phyloP scores from a whole-genome alignment of 2,888 invertebrate species.

The Microctonus aethiopoides region DNA sequence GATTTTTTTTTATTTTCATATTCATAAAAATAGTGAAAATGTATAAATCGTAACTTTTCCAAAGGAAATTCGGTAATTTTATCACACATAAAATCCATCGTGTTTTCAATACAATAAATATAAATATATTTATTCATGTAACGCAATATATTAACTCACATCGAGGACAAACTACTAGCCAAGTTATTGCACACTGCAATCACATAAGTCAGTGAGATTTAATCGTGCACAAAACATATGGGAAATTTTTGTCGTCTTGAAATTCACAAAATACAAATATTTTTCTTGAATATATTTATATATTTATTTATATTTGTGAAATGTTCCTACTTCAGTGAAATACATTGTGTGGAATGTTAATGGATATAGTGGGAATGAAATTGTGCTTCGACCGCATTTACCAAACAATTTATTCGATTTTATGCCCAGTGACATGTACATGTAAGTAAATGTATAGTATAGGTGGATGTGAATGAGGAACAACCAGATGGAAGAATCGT shows the following conservation, averaged over 20 bases:
- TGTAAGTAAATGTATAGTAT: not conserved
- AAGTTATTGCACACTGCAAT: not conserved
- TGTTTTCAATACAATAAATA: not conserved
- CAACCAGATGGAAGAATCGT: not conserved
- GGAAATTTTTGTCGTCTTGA: not conserved
- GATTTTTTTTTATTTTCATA: not conserved
- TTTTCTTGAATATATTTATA: not conserved
- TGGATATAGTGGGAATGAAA: conserved; percentile 9
- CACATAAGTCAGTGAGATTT: conserved; percentile 14
- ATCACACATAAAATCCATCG: not conserved
- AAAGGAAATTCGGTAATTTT: not conserved
- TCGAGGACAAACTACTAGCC: not conserved
- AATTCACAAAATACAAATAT: not conserved
- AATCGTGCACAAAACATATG: conserved; percentile 8
- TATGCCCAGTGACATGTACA: not conserved
- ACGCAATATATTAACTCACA: not conserved
- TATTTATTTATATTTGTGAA: not conserved
- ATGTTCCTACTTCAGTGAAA: not conserved
- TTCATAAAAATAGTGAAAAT: not conserved
- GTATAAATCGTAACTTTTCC: not conserved
- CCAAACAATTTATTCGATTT: conserved; percentile 27
- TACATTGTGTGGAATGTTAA: conserved; percentile 6
- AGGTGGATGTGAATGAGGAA: not conserved
- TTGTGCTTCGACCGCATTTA: conserved; percentile 28
- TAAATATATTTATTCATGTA: not conserved